Conservation (phyloP, 2,113 vertebrate species). For the Acrocephalus arundinaceus region DNA sequence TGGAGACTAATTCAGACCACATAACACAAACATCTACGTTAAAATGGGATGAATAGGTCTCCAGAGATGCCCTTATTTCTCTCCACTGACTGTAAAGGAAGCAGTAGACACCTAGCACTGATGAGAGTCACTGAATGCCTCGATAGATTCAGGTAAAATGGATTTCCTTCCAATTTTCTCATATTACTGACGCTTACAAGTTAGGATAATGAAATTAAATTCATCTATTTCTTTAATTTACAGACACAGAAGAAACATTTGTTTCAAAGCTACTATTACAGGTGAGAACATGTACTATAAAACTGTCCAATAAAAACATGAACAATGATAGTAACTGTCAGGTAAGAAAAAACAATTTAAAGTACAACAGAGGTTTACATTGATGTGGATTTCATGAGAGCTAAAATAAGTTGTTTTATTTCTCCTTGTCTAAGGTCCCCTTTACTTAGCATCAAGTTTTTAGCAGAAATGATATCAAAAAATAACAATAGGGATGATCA, state of each 20-base stretch:
- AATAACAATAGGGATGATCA: neutral
- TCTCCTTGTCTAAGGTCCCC: neutral
- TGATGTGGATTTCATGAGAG: neutral
- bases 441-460: neutral
- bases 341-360: neutral
- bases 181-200: neutral
- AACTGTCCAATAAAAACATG: neutral
- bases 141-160: neutral
- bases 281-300: neutral
- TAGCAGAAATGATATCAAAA: neutral
- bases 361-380: neutral
- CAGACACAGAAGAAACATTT: neutral
- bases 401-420: neutral
- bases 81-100: neutral
- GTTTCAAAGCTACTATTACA: neutral
- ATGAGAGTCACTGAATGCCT: neutral
- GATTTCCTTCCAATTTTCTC: neutral
- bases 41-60: conserved; percentile 9
- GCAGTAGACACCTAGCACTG: neutral
- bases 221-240: neutral
- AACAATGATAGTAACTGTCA: neutral
- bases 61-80: neutral
- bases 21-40: conserved; percentile 16
- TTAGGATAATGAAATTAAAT: neutral
- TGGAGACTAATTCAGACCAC: conserved; percentile 11